Percentiles rank a stretch among this genome's conserved stretches.
Conservation (phyloP, 2,888 invertebrate species). For the Leptogaster cylindrica region DNA sequence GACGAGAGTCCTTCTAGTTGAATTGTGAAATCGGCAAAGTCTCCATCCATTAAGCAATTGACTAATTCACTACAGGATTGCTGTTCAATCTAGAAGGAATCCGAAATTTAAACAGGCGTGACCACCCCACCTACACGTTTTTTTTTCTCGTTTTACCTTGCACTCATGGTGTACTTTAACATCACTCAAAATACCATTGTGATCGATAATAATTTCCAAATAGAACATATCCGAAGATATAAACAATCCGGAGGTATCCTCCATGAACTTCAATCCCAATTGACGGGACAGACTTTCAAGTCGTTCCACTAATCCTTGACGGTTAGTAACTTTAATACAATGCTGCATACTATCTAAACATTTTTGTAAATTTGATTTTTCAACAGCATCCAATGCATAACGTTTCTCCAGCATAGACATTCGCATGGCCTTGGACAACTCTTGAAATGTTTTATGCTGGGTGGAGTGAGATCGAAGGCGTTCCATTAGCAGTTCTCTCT, state of each 20-base stretch:
- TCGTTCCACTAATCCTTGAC: slow-evolving; percentile 90
- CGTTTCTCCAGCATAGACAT: slow-evolving; percentile 89
- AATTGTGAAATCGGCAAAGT: slow-evolving; percentile 89
- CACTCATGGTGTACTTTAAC: slow-evolving; percentile 92
- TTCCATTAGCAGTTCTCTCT: slow-evolving; percentile 90
- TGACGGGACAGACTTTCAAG: slow-evolving; percentile 90
- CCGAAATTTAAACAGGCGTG: slow-evolving; percentile 3
- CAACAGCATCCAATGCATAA: slow-evolving; percentile 83
- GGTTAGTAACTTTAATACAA: slow-evolving; percentile 89
- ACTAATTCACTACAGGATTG: slow-evolving; percentile 91
- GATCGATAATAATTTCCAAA: slow-evolving; percentile 86
- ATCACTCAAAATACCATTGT: slow-evolving; percentile 83
- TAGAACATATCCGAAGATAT: slow-evolving; percentile 98
- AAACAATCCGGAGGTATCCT: slow-evolving; percentile 81
- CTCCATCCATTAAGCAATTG: slow-evolving; percentile 80
- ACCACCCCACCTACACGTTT: too few species aligned
- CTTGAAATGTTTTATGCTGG: slow-evolving; percentile 80
- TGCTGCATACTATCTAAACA: slow-evolving; percentile 91
- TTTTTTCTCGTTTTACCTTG: too few species aligned
- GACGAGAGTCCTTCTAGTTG: slow-evolving; percentile 91
- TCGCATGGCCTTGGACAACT: slow-evolving; percentile 86
- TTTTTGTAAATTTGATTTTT: slow-evolving; percentile 85
- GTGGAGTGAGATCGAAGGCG: slow-evolving; percentile 83
- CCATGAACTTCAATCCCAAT: slow-evolving; percentile 87
- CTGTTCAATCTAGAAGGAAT: slow-evolving; percentile 64